phyloP scores from a whole-genome alignment of 1,140 invertebrate species.

The Latrodectus geometricus region DNA sequence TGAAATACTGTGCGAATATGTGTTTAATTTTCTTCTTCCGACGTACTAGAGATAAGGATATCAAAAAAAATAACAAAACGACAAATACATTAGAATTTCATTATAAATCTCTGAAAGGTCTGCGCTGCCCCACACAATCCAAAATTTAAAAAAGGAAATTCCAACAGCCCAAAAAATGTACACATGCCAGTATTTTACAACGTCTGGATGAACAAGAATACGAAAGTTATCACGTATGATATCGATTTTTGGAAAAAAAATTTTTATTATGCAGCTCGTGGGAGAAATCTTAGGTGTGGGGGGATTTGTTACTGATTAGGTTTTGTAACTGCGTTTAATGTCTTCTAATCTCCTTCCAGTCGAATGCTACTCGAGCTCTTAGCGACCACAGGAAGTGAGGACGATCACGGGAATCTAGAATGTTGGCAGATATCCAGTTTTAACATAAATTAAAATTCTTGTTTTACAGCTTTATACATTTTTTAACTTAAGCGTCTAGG shows the following conservation, averaged over 20 bases:
- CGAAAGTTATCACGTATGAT: not conserved
- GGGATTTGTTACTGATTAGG: constrained; percentile 2
- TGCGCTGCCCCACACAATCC: not conserved
- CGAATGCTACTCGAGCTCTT: constrained; percentile 61
- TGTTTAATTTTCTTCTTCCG: too few relatives aligned
- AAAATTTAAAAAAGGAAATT: constrained; percentile 33
- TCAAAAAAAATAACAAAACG: constrained; percentile 2
- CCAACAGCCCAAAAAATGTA: not conserved
- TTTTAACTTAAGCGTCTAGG: constrained; percentile 29
- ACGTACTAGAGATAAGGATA: too few relatives aligned
- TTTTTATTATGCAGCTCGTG: not conserved
- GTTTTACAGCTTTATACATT: constrained; percentile 27
- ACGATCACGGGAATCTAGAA: constrained; percentile 69
- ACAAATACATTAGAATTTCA: not conserved
- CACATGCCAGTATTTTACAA: not conserved
- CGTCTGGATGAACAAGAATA: not conserved
- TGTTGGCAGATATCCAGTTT: constrained; percentile 66
- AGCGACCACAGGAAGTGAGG: constrained; percentile 63
- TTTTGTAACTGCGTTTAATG: not conserved
- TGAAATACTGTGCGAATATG: too few relatives aligned
- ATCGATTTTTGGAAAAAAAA: constrained; percentile 29
- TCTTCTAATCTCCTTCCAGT: constrained; percentile 63
- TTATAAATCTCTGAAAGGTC: constrained; percentile 30
- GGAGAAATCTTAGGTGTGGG: constrained; percentile 1
- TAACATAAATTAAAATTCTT: constrained; percentile 65